These are phyloP conservation scores for Idris sp. DNA, from an alignment of 1,140 invertebrate species.

Conservation along the genomic window DNA sequence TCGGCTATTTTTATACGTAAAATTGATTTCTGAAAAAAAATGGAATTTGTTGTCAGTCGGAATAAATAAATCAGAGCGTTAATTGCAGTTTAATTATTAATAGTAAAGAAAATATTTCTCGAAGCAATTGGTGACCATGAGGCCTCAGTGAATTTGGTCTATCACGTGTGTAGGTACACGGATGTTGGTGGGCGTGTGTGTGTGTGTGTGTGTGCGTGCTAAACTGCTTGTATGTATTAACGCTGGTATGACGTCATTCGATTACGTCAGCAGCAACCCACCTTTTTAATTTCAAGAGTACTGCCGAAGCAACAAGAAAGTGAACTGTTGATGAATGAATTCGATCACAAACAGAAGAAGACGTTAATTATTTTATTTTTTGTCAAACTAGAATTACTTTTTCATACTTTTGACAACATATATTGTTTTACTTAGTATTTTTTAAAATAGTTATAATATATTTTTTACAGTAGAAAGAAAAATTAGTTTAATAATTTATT, in stretches of 20 bases:
- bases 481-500: too few relatives aligned
- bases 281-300: conserved; percentile 57
- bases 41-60: too few relatives aligned
- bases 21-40: neutral
- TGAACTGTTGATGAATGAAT: conserved; percentile 44
- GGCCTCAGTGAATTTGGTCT: conserved; percentile 19
- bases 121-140: conserved; percentile 34
- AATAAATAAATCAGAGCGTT: neutral
- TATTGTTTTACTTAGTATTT: too few relatives aligned
- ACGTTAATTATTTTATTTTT: too few relatives aligned
- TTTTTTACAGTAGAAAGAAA: too few relatives aligned
- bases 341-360: conserved; percentile 38
- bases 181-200: neutral
- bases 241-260: conserved; percentile 47
- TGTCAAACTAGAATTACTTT: too few relatives aligned
- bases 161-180: conserved; percentile 12
- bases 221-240: conserved; percentile 31
- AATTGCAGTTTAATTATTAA: conserved; percentile 3
- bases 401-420: too few relatives aligned
- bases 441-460: too few relatives aligned
- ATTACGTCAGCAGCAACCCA: conserved; percentile 54
- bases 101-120: conserved; percentile 18
- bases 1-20: neutral
- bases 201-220: conserved; percentile 5
- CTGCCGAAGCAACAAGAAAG: conserved; percentile 36